These are phyloP conservation scores for Moxostoma hubbsi DNA, from an alignment of 2,797 vertebrate species.

Conservation along the genomic window DNA sequence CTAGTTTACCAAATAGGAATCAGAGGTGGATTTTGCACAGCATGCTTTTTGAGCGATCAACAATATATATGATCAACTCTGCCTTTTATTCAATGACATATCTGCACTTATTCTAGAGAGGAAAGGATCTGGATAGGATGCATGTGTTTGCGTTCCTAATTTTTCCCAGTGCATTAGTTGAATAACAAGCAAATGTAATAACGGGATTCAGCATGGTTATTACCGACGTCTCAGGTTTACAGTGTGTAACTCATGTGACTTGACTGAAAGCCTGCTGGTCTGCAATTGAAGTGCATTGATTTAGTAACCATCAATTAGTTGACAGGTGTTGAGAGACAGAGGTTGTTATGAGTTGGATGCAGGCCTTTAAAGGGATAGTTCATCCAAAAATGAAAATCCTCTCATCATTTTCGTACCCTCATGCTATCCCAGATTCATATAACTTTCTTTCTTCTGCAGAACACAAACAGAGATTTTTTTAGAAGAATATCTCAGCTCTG, in stretches of 20 bases:
- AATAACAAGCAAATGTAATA: slow-evolving; percentile 15
- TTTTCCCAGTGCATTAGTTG: background rate
- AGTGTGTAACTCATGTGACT: background rate
- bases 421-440: too few species aligned
- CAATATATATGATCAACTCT: background rate
- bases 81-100: background rate
- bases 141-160: background rate
- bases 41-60: background rate
- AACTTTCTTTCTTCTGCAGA: too few species aligned
- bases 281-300: slow-evolving; percentile 17
- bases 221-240: background rate
- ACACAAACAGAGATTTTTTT: too few species aligned
- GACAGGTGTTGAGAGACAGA: too few species aligned
- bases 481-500: too few species aligned
- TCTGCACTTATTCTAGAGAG: background rate
- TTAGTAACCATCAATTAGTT: background rate
- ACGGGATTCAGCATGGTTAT: background rate
- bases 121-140: background rate
- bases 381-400: too few species aligned
- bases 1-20: background rate
- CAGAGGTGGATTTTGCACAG: background rate
- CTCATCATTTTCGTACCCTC: too few species aligned
- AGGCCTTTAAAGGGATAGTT: too few species aligned
- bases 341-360: background rate
- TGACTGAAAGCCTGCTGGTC: background rate